Percentiles rank a stretch among this genome's conserved stretches.
phyloP scores from a whole-genome alignment of 2,797 vertebrate genomes.

The Bradypus variegatus region DNA sequence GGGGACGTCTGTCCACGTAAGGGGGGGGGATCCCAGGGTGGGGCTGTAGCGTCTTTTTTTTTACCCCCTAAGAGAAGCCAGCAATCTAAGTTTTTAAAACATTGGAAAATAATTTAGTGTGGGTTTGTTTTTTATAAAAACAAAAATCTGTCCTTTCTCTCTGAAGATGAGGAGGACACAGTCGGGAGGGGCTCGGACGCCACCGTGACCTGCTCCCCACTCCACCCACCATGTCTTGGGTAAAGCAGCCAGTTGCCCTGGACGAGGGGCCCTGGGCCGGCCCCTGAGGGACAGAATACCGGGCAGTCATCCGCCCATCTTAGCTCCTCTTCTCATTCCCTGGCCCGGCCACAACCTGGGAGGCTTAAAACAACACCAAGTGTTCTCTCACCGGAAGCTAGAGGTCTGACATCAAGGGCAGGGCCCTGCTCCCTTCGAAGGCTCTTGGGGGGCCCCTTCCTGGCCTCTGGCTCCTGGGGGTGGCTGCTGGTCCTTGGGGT shows the following conservation, averaged over 20 bases:
- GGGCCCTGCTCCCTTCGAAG: too few species aligned
- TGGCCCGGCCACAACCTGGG: too few species aligned
- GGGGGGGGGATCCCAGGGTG: background rate
- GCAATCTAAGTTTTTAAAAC: background rate
- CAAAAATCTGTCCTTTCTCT: background rate
- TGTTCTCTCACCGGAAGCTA: too few species aligned
- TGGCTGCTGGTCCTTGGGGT: too few species aligned
- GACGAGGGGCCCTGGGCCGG: background rate
- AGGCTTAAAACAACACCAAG: too few species aligned
- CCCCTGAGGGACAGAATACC: background rate
- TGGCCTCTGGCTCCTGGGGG: too few species aligned
- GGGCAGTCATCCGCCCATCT: too few species aligned
- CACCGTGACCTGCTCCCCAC: background rate
- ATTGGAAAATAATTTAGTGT: background rate
- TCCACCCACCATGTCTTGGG: fast-evolving
- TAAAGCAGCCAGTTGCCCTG: background rate
- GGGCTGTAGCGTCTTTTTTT: fast-evolving
- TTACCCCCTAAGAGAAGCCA: background rate
- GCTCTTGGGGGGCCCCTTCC: too few species aligned
- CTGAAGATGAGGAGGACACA: background rate
- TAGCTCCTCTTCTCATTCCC: too few species aligned
- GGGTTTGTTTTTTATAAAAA: background rate
- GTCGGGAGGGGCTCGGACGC: background rate
- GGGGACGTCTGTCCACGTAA: background rate
- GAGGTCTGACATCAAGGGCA: too few species aligned